Percentiles rank a stretch among this genome's conserved stretches.
These are phyloP conservation scores for Falco concolor DNA, from an alignment of 2,797 vertebrate genomes.

Conservation along the genomic window DNA sequence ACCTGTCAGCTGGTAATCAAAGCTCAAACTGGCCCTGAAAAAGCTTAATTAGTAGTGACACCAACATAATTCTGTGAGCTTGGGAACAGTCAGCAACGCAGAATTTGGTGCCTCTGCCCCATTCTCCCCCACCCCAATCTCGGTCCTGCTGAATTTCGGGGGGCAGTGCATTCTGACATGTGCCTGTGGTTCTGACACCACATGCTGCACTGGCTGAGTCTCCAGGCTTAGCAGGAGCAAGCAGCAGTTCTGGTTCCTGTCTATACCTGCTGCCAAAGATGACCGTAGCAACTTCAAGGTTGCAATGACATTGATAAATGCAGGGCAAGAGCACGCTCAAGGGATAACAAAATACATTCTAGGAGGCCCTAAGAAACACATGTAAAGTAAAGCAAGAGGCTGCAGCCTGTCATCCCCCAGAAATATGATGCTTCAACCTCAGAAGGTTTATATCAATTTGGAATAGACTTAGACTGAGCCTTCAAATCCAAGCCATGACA, in stretches of 20 bases:
- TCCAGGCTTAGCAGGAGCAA: neutral
- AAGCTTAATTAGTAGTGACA: constrained; percentile 70
- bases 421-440: neutral
- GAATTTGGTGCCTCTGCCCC: neutral
- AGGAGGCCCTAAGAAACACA: neutral
- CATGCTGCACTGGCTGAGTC: fast-evolving
- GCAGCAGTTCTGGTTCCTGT: neutral
- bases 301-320: neutral
- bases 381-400: neutral
- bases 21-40: neutral
- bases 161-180: neutral
- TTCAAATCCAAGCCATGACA: neutral
- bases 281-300: neutral
- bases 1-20: constrained; percentile 73
- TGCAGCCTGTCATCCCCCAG: neutral
- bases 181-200: neutral
- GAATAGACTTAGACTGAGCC: neutral
- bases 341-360: neutral
- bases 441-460: neutral
- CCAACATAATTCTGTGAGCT: constrained; percentile 34
- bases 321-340: neutral
- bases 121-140: neutral
- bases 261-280: neutral
- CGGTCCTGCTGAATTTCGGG: neutral
- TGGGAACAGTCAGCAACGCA: neutral